phyloP scores from a whole-genome alignment of 2,888 invertebrate species.

The Corbicula japonica region DNA sequence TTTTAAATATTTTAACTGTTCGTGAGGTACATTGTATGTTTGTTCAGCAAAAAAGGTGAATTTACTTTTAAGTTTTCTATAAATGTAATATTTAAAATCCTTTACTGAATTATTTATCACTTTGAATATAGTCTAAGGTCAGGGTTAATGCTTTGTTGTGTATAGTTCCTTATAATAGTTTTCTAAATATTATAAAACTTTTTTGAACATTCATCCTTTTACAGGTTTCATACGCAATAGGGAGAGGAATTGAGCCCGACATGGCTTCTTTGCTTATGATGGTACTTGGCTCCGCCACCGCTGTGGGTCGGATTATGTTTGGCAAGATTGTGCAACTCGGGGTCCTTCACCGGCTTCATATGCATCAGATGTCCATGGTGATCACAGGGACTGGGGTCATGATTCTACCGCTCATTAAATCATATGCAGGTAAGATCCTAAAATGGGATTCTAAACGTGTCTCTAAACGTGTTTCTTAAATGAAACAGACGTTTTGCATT shows the following conservation, averaged over 20 bases:
- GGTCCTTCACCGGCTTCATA: constrained; percentile 75
- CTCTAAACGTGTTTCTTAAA: too few species aligned
- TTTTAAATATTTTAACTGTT: too few species aligned
- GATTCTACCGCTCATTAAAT: constrained; percentile 77
- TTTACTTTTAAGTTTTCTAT: too few species aligned
- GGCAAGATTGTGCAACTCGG: constrained; percentile 77
- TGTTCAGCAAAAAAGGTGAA: too few species aligned
- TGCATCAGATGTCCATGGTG: constrained; percentile 82
- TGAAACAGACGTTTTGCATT: too few species aligned
- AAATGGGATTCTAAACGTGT: too few species aligned
- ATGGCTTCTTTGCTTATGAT: constrained; percentile 76
- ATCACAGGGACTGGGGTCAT: constrained; percentile 77
- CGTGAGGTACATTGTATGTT: too few species aligned
- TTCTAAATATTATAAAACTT: not conserved
- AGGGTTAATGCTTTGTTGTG: too few species aligned
- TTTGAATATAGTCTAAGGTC: too few species aligned
- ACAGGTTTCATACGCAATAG: constrained; percentile 79
- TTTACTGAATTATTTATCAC: too few species aligned
- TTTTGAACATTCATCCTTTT: not conserved
- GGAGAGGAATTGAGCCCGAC: constrained; percentile 72
- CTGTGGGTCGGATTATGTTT: constrained; percentile 76
- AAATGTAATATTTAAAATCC: too few species aligned
- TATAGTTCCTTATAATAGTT: too few species aligned
- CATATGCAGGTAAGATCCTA: constrained; percentile 50
- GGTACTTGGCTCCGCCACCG: constrained; percentile 77